phyloP scores from a whole-genome alignment of 2,113 vertebrate genomes.

The Psophia crepitans region DNA sequence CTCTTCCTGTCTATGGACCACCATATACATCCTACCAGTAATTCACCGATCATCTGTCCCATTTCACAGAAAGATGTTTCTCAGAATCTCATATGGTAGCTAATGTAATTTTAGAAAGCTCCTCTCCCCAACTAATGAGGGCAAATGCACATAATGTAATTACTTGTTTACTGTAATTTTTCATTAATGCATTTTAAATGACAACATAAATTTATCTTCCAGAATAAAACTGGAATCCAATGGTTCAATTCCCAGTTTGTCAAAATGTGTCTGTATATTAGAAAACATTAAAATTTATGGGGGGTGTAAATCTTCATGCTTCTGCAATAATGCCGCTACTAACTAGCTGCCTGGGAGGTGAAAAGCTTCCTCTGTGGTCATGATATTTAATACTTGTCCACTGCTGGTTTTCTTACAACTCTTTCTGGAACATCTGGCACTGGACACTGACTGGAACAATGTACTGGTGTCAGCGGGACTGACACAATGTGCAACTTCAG shows the following conservation, averaged over 20 bases:
- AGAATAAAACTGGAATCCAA: background rate
- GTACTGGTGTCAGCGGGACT: background rate
- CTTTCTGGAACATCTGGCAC: background rate
- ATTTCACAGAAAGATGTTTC: background rate
- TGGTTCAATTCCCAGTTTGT: background rate
- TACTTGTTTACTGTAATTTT: background rate
- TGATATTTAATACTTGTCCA: background rate
- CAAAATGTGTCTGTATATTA: background rate
- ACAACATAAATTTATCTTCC: background rate
- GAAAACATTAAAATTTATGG: background rate
- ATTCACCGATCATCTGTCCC: background rate
- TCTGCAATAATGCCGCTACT: background rate
- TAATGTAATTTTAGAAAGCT: background rate
- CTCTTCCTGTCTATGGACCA: background rate
- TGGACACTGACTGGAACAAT: background rate
- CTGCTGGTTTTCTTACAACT: background rate
- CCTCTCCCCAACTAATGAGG: background rate
- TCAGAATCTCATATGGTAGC: background rate
- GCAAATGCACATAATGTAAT: background rate
- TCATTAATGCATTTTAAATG: background rate
- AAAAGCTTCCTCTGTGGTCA: background rate
- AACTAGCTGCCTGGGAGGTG: background rate
- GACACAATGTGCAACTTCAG: background rate
- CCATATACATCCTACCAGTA: background rate
- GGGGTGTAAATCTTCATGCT: background rate